These are phyloP conservation scores for Poecilobothrus nobilitatus DNA, from an alignment of 2,888 invertebrate species.

Conservation along the genomic window DNA sequence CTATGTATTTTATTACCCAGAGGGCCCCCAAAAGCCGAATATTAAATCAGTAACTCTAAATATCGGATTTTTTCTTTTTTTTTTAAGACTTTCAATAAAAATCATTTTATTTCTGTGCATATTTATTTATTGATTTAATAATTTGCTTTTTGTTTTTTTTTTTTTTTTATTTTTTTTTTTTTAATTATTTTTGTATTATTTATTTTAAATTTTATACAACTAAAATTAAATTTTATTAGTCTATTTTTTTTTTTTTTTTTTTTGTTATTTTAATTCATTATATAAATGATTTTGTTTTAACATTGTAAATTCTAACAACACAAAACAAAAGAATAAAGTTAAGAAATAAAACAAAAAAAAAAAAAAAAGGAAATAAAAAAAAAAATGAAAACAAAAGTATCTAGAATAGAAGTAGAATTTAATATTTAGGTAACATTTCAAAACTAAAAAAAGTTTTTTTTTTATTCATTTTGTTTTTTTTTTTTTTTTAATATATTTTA, in stretches of 20 bases:
- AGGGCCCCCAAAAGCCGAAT: too few relatives aligned
- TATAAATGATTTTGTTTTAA: neutral
- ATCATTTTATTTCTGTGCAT: neutral
- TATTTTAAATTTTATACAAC: slow-evolving; percentile 2
- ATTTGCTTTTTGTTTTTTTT: neutral
- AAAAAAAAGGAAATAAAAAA: neutral
- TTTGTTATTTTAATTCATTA: neutral
- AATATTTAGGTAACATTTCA: neutral
- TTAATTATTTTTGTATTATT: too few relatives aligned
- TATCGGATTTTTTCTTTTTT: too few relatives aligned
- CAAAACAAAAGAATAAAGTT: neutral
- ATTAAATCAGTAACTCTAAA: too few relatives aligned
- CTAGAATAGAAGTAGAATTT: neutral
- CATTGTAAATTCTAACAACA: slow-evolving; percentile 3
- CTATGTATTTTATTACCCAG: too few relatives aligned
- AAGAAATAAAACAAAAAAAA: neutral
- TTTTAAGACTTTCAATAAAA: neutral
- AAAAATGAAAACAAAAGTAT: neutral
- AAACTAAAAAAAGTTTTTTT: neutral
- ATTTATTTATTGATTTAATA: slow-evolving; percentile 6
- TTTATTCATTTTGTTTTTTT: neutral
- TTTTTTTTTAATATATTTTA: neutral
- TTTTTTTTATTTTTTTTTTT: neutral
- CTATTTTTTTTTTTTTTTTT: neutral
- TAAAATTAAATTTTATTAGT: slow-evolving; percentile 2